Percentiles rank a stretch among this genome's conserved stretches.
Conservation (phyloP, 2,797 vertebrate genomes). For the Psittacula derbiana region DNA sequence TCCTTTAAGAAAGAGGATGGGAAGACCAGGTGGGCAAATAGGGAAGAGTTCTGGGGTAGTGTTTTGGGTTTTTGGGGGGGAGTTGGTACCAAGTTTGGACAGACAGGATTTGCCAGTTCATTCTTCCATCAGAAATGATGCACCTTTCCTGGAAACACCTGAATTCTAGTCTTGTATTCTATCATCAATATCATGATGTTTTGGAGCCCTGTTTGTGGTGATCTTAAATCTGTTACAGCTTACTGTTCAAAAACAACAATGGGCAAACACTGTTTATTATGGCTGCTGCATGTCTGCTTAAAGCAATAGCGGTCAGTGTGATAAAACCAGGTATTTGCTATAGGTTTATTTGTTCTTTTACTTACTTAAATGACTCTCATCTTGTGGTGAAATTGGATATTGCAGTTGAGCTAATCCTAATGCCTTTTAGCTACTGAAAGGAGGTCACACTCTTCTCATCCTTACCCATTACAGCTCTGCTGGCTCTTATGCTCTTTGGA, state of each 20-base stretch:
- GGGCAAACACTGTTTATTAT: background rate
- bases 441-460: background rate
- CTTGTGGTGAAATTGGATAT: background rate
- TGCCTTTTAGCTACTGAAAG: background rate
- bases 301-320: background rate
- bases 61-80: fast-evolving
- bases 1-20: background rate
- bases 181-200: background rate
- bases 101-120: background rate
- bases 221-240: background rate
- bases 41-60: background rate
- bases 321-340: background rate
- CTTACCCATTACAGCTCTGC: background rate
- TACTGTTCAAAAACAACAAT: background rate
- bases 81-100: background rate
- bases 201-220: background rate
- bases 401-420: background rate
- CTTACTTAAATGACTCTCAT: background rate
- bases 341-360: background rate
- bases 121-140: background rate
- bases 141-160: background rate
- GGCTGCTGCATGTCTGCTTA: background rate
- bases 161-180: background rate
- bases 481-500: background rate
- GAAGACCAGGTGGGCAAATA: background rate